Evolutionary conservation across 2,888 invertebrate genomes (phyloP).

Genomic region (Eudasyphora cyanicolor): DNA sequence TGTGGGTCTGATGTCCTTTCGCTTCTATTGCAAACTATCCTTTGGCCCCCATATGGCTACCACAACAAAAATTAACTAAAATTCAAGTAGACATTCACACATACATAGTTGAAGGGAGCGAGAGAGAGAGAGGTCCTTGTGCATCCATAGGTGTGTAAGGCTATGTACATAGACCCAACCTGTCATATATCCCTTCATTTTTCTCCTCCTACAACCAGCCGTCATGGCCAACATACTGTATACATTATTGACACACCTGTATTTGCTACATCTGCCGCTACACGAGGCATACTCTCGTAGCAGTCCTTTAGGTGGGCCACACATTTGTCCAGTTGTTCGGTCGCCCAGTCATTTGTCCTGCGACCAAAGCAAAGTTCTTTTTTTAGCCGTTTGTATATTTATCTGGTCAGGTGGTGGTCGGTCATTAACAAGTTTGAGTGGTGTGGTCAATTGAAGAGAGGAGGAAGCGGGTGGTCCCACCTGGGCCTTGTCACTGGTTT

Average conservation of each 20-base stretch:
- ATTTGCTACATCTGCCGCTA: slow-evolving; percentile 32
- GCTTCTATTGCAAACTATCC: slow-evolving; percentile 25
- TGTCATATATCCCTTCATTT: neutral
- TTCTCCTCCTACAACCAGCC: neutral
- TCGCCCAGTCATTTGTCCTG: neutral
- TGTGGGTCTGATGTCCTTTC: slow-evolving; percentile 1
- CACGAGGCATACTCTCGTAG: neutral
- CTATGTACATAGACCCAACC: neutral
- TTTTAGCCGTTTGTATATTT: slow-evolving; percentile 28
- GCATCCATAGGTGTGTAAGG: neutral
- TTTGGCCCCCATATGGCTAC: slow-evolving; percentile 10
- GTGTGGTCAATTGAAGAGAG: neutral
- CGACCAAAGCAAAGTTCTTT: slow-evolving; percentile 8
- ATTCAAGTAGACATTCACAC: slow-evolving; percentile 3
- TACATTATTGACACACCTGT: slow-evolving; percentile 59
- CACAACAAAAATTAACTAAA: slow-evolving; percentile 43
- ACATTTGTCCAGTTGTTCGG: neutral
- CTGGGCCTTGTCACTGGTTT: neutral
- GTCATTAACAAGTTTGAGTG: slow-evolving; percentile 25
- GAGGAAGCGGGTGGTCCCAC: neutral
- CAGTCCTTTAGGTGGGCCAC: neutral
- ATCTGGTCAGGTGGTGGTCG: slow-evolving; percentile 35
- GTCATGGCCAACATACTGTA: slow-evolving; percentile 14
- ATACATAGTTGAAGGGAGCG: too few species aligned
- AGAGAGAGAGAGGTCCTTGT: too few species aligned